Conservation (phyloP, 2,888 invertebrate species). For the Brenthis ino region DNA sequence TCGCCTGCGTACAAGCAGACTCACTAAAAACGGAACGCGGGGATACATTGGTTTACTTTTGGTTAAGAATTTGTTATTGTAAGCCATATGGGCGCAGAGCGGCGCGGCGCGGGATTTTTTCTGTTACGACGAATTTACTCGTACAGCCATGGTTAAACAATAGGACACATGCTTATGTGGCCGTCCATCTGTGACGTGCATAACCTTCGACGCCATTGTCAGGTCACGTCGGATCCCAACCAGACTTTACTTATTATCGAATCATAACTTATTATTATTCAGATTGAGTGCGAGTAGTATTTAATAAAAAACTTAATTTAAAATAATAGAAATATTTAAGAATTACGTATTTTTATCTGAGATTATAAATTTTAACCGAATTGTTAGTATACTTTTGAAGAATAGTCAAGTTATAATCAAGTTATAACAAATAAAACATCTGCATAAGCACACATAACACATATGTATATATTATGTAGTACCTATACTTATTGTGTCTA, state of each 20-base stretch:
- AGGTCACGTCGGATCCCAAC: slow-evolving; percentile 29
- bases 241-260: slow-evolving; percentile 2
- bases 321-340: no score
- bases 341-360: no score
- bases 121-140: slow-evolving; percentile 65
- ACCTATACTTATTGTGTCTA: no score
- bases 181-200: slow-evolving; percentile 60
- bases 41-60: slow-evolving; percentile 75
- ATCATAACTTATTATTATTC: not conserved
- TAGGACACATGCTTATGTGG: slow-evolving; percentile 68
- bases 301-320: no score
- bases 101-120: slow-evolving; percentile 60
- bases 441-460: no score
- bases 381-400: no score
- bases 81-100: slow-evolving; percentile 75
- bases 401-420: no score
- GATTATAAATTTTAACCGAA: no score
- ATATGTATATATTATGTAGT: no score
- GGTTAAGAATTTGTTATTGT: slow-evolving; percentile 79
- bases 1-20: slow-evolving; percentile 50
- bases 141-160: slow-evolving; percentile 68
- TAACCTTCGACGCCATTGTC: slow-evolving; percentile 37
- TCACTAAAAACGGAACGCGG: slow-evolving; percentile 61
- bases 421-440: no score
- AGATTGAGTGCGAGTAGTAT: no score